Evolutionary conservation across 1,140 invertebrate species (phyloP).

Genomic region (Drosophila rhopaloa): DNA sequence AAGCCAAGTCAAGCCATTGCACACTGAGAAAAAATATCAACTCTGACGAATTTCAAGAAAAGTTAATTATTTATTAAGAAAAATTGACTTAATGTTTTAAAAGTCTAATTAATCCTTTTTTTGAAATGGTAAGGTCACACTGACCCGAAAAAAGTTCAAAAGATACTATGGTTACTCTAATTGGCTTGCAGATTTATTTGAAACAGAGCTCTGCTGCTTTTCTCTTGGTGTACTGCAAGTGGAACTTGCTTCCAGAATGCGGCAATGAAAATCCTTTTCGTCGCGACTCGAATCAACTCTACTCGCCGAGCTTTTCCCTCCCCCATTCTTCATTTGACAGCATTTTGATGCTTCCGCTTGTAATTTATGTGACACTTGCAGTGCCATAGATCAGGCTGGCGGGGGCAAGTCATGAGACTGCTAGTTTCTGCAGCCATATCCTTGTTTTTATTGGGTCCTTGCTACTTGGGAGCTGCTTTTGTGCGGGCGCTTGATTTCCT

Average conservation of each 20-base stretch:
- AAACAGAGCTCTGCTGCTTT: too few species aligned
- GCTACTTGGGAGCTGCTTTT: slow-evolving; percentile 20
- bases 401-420: slow-evolving; percentile 44
- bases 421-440: slow-evolving; percentile 44
- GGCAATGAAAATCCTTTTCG: slow-evolving; percentile 71
- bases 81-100: too few species aligned
- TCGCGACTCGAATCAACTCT: slow-evolving; percentile 40
- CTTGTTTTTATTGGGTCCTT: slow-evolving; percentile 67
- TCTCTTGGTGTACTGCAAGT: slow-evolving; percentile 25
- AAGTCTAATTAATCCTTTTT: too few species aligned
- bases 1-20: slow-evolving; percentile 33
- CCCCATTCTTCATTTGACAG: slow-evolving; percentile 54
- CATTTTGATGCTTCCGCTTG: slow-evolving; percentile 81
- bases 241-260: slow-evolving; percentile 41
- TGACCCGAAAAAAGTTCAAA: neutral
- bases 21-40: slow-evolving; percentile 1
- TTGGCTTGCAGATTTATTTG: too few species aligned
- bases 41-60: too few species aligned
- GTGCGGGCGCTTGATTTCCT: slow-evolving; percentile 62
- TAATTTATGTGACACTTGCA: slow-evolving; percentile 83
- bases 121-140: neutral
- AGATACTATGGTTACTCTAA: neutral
- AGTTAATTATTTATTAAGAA: too few species aligned
- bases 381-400: slow-evolving; percentile 68
- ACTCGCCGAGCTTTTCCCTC: neutral